phyloP scores from a whole-genome alignment of 2,888 invertebrate genomes.

The Boloria euphrosyne region DNA sequence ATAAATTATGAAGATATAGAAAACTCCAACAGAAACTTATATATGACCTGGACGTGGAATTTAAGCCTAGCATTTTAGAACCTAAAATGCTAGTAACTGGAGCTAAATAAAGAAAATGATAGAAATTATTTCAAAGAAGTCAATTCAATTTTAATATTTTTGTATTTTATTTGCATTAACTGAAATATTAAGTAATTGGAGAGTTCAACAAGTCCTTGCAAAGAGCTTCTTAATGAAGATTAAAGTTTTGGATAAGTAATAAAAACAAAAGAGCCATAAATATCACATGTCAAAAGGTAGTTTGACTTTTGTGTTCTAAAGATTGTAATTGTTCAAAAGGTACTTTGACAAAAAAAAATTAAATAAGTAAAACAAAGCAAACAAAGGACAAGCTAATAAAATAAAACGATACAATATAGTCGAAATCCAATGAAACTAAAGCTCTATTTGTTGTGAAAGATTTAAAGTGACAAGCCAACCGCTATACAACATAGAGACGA shows the following conservation, averaged over 20 bases:
- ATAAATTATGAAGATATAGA: too few relatives aligned
- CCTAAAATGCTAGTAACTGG: too few relatives aligned
- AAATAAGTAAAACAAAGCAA: not conserved
- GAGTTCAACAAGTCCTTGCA: constrained; percentile 34
- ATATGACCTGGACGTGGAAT: too few relatives aligned
- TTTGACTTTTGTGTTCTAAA: constrained; percentile 21
- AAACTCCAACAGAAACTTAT: too few relatives aligned
- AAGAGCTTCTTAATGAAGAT: constrained; percentile 48
- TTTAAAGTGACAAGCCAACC: constrained; percentile 41
- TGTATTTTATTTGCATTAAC: too few relatives aligned
- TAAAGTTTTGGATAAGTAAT: constrained; percentile 46
- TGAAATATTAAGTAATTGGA: constrained; percentile 38
- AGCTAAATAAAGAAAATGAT: too few relatives aligned
- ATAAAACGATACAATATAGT: constrained; percentile 8
- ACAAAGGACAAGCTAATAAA: constrained; percentile 6
- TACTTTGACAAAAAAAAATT: constrained; percentile 6
- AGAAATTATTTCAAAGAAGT: too few relatives aligned
- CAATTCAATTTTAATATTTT: too few relatives aligned
- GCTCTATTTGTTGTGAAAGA: constrained; percentile 32
- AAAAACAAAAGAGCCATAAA: constrained; percentile 53
- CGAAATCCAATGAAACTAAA: constrained; percentile 14
- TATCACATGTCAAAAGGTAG: constrained; percentile 40
- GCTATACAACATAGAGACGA: constrained; percentile 60
- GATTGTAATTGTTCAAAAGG: not conserved
- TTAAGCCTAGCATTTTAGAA: too few relatives aligned